phyloP scores from a whole-genome alignment of 2,888 invertebrate species.

The Dorcus parallelipipedus region DNA sequence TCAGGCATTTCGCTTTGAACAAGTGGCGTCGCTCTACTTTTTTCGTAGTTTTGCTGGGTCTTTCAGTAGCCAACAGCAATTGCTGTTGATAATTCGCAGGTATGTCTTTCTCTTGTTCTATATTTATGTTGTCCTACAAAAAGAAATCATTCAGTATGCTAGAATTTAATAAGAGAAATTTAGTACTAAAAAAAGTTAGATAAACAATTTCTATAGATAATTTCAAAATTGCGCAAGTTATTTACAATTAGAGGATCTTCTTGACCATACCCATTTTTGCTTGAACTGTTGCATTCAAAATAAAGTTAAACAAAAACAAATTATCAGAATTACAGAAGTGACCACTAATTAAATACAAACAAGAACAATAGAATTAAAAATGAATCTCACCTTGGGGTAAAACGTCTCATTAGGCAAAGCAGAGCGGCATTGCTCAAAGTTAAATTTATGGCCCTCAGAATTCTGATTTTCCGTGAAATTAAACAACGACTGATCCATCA shows the following conservation, averaged over 20 bases:
- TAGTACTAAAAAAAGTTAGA: no score
- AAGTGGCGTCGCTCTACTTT: conserved; percentile 10
- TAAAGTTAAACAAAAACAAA: no score
- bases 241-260: no score
- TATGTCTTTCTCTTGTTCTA: background rate
- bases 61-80: conserved; percentile 13
- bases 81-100: conserved; percentile 15
- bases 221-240: no score
- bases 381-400: background rate
- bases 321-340: no score
- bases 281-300: no score
- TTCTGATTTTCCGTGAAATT: background rate
- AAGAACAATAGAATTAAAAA: no score
- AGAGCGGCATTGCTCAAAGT: conserved; percentile 8
- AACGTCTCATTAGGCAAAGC: conserved; percentile 5
- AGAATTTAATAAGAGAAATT: no score
- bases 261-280: no score
- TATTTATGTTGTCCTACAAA: background rate
- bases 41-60: conserved; percentile 10
- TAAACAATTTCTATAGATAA: no score
- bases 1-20: conserved; percentile 15
- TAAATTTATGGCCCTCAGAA: conserved; percentile 1
- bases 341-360: no score
- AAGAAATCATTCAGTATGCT: no score
- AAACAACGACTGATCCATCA: conserved; percentile 5